Conservation (phyloP, 2,113 vertebrate species). For the Ancistrus triradiatus region DNA sequence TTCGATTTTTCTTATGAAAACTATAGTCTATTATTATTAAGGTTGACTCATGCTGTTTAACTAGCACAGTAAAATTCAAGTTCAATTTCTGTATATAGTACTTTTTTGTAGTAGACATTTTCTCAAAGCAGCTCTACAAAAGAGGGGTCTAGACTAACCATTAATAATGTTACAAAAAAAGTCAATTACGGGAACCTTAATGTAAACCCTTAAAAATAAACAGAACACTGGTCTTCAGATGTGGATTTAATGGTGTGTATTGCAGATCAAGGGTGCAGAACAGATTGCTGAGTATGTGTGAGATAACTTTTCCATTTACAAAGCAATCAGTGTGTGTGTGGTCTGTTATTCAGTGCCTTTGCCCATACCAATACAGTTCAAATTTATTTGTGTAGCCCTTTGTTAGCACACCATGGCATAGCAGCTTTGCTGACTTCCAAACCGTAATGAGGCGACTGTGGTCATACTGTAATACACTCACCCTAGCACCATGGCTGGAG, state of each 20-base stretch:
- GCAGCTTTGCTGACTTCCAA: background rate
- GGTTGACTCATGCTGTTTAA: no score
- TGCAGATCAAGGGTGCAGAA: background rate
- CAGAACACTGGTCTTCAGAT: no score
- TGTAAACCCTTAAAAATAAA: no score
- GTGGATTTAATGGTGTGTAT: constrained; percentile 11
- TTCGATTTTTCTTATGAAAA: no score
- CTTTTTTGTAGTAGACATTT: no score
- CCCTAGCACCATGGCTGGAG: background rate
- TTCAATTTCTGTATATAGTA: no score
- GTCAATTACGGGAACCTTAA: no score
- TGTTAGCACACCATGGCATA: constrained; percentile 8
- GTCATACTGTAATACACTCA: constrained; percentile 4
- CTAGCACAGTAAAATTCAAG: no score
- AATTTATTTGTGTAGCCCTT: background rate
- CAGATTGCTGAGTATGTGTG: background rate
- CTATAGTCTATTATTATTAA: no score
- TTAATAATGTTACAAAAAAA: no score
- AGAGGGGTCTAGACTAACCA: no score
- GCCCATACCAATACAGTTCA: constrained; percentile 16
- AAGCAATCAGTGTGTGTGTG: constrained; percentile 20
- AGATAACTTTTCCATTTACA: background rate
- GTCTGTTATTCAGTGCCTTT: constrained; percentile 8
- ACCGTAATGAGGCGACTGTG: background rate
- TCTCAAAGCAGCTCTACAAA: no score